Percentiles rank a stretch among this genome's conserved stretches.
These are phyloP conservation scores for Notechis scutatus DNA, from an alignment of 2,113 vertebrate genomes.

Conservation along the genomic window DNA sequence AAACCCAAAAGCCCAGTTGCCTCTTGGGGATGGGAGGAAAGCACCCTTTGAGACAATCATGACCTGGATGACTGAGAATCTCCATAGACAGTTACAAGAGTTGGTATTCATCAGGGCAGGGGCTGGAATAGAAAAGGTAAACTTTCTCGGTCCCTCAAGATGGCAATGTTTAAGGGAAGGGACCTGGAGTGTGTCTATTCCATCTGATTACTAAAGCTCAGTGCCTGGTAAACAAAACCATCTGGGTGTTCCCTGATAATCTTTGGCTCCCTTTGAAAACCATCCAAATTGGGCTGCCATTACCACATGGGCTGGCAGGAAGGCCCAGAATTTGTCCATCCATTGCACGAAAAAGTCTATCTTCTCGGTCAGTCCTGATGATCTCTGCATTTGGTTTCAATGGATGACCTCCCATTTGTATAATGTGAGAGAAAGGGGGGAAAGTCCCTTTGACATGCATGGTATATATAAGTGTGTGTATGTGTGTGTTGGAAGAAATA, in stretches of 20 bases:
- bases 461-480: neutral
- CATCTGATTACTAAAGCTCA: neutral
- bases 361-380: neutral
- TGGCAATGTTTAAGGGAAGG: neutral
- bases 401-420: neutral
- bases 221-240: neutral
- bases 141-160: neutral
- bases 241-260: neutral
- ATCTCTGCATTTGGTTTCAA: neutral
- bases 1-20: too few species aligned
- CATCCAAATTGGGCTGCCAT: neutral
- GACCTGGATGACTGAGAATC: too few species aligned
- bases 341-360: neutral
- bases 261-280: neutral
- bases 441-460: neutral
- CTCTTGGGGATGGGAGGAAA: too few species aligned
- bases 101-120: neutral
- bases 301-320: neutral
- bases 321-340: neutral
- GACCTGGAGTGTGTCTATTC: neutral
- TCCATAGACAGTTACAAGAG: neutral
- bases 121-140: neutral
- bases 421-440: neutral
- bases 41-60: too few species aligned
- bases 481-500: too few species aligned